Percentiles rank a stretch among this genome's conserved stretches.
Evolutionary conservation across 2,888 invertebrate genomes (phyloP).

Genomic region (Lamellibrachia satsuma): DNA sequence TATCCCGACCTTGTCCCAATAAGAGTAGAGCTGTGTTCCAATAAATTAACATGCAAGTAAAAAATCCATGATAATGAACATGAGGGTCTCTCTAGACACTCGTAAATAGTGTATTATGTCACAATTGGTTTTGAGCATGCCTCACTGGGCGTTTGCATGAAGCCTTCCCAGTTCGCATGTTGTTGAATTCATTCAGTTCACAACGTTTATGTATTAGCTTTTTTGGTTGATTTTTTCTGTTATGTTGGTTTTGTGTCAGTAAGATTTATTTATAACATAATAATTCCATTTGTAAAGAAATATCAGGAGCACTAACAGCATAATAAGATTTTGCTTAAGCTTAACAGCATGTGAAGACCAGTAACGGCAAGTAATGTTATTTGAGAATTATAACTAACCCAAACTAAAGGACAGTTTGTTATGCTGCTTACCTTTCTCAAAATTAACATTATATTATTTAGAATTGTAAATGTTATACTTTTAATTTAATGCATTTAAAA

Average conservation of each 20-base stretch:
- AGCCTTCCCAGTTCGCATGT: neutral
- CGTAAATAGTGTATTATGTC: neutral
- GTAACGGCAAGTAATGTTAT: neutral
- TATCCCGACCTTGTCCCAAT: neutral
- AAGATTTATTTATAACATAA: neutral
- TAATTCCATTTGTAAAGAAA: neutral
- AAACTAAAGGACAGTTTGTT: neutral
- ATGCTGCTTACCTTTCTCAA: neutral
- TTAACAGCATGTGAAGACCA: neutral
- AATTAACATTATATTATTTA: neutral
- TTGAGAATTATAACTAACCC: neutral
- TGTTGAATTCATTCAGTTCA: neutral
- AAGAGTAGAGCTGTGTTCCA: neutral
- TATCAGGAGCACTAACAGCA: neutral
- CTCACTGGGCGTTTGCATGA: neutral
- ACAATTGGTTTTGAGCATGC: neutral
- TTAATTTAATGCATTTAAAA: neutral
- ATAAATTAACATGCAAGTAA: neutral
- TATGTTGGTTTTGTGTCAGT: neutral
- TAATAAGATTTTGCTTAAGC: neutral
- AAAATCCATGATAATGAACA: neutral
- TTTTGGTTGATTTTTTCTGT: neutral
- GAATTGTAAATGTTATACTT: neutral
- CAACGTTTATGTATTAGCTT: neutral
- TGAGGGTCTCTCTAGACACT: neutral